A percentile compares a stretch with the other conserved stretches of the same genome.
Conservation (phyloP, 2,888 invertebrate genomes). For the Cheilosia grossa region DNA sequence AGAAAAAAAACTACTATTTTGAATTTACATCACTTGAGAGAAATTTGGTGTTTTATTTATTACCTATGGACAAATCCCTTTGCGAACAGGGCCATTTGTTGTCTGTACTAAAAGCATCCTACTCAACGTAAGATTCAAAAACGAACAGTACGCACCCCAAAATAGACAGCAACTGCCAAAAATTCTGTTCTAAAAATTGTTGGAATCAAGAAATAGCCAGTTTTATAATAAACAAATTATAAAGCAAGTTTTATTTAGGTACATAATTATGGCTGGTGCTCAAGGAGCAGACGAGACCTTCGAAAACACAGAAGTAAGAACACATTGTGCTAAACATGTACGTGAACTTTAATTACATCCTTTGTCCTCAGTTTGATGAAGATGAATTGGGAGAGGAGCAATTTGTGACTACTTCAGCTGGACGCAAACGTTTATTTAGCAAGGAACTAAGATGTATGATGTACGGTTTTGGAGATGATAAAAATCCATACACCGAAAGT, state of each 20-base stretch:
- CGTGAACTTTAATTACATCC: not conserved
- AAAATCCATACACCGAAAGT: slow-evolving; percentile 99
- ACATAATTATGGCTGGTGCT: slow-evolving; percentile 38
- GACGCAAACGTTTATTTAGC: slow-evolving; percentile 93
- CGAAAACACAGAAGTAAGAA: slow-evolving; percentile 79
- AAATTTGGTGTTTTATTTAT: no score
- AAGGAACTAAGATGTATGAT: slow-evolving; percentile 98
- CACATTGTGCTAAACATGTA: not conserved
- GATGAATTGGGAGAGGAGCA: slow-evolving; percentile 89
- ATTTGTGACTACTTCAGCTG: slow-evolving; percentile 87
- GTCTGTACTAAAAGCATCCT: no score
- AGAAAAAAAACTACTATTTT: no score
- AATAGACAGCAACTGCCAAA: slow-evolving; percentile 2
- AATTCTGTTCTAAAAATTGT: not conserved
- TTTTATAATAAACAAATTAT: slow-evolving; percentile 2
- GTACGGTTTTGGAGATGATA: slow-evolving; percentile 99
- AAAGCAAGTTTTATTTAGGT: not conserved
- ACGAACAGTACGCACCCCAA: not conserved
- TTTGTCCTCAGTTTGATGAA: slow-evolving; percentile 80
- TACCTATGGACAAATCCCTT: no score
- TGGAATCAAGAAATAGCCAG: not conserved
- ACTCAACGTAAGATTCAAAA: no score
- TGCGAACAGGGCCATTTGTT: no score
- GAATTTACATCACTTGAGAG: no score
- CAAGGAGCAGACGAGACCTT: slow-evolving; percentile 78